Conservation (phyloP, 2,797 vertebrate species). For the Typhlichthys eigenmanni region DNA sequence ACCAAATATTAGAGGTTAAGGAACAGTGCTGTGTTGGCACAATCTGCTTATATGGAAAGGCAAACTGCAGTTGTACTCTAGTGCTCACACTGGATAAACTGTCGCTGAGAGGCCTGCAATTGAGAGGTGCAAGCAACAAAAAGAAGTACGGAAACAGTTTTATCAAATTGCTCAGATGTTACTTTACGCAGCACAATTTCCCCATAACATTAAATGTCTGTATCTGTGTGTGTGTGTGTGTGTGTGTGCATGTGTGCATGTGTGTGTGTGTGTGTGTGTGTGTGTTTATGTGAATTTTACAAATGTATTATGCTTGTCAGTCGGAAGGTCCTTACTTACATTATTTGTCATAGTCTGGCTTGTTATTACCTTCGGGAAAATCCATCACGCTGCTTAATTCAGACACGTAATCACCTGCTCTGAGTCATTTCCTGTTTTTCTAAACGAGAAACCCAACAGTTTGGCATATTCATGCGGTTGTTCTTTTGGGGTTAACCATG, state of each 20-base stretch:
- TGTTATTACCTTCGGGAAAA: constrained; percentile 55
- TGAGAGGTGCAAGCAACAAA: neutral
- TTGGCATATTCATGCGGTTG: constrained; percentile 45
- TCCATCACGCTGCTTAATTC: constrained; percentile 58
- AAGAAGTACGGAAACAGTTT: constrained; percentile 26
- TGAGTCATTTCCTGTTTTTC: constrained; percentile 51
- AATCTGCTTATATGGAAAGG: constrained; percentile 12
- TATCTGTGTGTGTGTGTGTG: constrained; percentile 13
- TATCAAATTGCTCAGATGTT: constrained; percentile 11
- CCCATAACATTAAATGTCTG: neutral
- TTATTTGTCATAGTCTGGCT: constrained; percentile 49
- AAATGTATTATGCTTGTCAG: constrained; percentile 36
- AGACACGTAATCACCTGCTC: constrained; percentile 59
- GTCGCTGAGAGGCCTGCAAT: neutral
- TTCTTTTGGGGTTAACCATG: constrained; percentile 34
- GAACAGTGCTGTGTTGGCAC: constrained; percentile 6
- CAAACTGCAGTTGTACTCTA: constrained; percentile 8
- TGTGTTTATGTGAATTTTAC: constrained; percentile 22
- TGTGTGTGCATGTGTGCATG: constrained; percentile 5
- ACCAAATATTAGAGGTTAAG: constrained; percentile 9
- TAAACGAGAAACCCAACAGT: constrained; percentile 47
- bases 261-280: constrained; percentile 9
- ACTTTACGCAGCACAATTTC: constrained; percentile 16
- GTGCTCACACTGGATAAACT: constrained; percentile 13
- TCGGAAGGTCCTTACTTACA: constrained; percentile 19